Evolutionary conservation across 2,113 vertebrate species (phyloP).

Genomic region (Motacilla alba): DNA sequence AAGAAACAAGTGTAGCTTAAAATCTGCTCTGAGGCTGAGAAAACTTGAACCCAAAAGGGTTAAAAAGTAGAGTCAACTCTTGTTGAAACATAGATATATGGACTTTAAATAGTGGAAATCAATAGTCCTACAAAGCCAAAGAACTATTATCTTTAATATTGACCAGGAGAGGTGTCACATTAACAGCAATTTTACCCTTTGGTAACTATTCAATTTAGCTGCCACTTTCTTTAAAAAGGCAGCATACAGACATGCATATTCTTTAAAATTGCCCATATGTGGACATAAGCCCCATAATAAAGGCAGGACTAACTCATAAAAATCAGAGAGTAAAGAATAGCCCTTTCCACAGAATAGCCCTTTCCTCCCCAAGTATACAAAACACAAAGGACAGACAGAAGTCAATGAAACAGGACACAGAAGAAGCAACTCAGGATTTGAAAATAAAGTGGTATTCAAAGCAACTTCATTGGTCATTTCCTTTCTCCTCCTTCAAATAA

Average conservation of each 20-base stretch:
- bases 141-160: background rate
- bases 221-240: background rate
- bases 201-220: background rate
- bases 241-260: background rate
- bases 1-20: background rate
- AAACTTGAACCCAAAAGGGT: background rate
- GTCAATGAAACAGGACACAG: background rate
- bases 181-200: background rate
- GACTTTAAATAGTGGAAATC: background rate
- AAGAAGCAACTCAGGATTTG: background rate
- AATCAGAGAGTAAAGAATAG: background rate
- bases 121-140: background rate
- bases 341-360: background rate
- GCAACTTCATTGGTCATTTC: background rate
- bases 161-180: background rate
- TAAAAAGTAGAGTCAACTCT: background rate
- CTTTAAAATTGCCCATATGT: fast-evolving
- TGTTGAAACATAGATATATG: background rate
- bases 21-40: background rate
- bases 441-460: background rate
- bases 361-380: background rate
- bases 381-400: background rate
- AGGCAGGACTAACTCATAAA: background rate
- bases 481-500: background rate
- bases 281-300: background rate